Conservation (phyloP, 2,113 vertebrate genomes). For the Brienomyrus brachyistius region DNA sequence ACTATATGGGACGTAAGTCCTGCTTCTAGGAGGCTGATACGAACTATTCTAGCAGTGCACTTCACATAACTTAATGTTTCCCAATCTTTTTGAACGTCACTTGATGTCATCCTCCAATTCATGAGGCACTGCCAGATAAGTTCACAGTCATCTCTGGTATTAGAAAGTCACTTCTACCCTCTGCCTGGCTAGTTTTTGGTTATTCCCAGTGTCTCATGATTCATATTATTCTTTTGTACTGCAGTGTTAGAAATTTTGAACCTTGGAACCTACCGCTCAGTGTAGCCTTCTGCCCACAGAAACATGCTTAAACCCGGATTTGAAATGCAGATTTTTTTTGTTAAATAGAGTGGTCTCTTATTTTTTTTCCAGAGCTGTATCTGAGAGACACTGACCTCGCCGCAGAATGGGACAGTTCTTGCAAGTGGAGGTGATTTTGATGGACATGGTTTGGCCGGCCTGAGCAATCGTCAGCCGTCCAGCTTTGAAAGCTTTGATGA, state of each 20-base stretch:
- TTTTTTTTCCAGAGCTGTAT: neutral
- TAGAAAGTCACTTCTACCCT: neutral
- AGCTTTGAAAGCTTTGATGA: slow-evolving; percentile 67
- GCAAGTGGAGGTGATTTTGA: slow-evolving; percentile 70
- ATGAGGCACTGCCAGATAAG: neutral
- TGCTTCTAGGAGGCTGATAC: too few species aligned
- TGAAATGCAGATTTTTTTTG: neutral
- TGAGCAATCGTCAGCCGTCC: slow-evolving; percentile 64
- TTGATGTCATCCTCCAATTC: neutral
- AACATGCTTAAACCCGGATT: neutral
- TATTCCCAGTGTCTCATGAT: neutral
- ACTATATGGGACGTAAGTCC: too few species aligned
- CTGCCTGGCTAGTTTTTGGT: neutral
- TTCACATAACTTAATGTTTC: neutral
- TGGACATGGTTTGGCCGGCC: slow-evolving; percentile 51
- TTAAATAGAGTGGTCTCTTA: neutral
- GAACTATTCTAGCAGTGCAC: too few species aligned
- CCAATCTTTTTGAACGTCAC: neutral
- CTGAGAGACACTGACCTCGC: slow-evolving; percentile 43
- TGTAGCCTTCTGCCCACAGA: neutral
- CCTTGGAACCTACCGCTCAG: neutral
- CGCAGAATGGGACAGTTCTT: slow-evolving; percentile 67
- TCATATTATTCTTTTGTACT: neutral
- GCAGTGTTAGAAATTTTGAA: neutral
- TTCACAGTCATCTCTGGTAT: neutral